A percentile compares a stretch with the other conserved stretches of the same genome.
Conservation (phyloP, 2,797 vertebrate genomes). For the Mormyrops boulengeri region DNA sequence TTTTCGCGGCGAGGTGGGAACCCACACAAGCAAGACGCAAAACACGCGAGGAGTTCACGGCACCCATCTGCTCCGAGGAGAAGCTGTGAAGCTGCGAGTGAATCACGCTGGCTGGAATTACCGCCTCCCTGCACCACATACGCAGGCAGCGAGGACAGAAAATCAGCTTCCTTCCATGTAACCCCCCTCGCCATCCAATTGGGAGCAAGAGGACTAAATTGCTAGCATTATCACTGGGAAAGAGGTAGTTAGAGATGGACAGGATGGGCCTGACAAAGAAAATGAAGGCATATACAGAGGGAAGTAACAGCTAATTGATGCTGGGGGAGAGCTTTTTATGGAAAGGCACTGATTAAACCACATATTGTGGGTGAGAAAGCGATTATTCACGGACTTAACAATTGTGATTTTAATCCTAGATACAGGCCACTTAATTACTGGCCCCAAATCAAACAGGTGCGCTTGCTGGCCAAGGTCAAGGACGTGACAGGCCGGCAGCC, state of each 20-base stretch:
- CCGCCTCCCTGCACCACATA: conserved; percentile 56
- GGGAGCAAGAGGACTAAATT: conserved; percentile 52
- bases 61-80: conserved; percentile 43
- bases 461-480: background rate
- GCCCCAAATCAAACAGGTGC: background rate
- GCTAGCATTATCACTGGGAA: conserved; percentile 45
- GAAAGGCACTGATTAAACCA: conserved; percentile 39
- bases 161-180: conserved; percentile 36
- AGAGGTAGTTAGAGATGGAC: conserved; percentile 31
- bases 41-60: conserved; percentile 55
- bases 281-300: conserved; percentile 36
- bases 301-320: conserved; percentile 19
- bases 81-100: conserved; percentile 49
- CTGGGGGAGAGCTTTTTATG: conserved; percentile 13
- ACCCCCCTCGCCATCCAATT: conserved; percentile 21
- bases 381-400: background rate
- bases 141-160: conserved; percentile 4
- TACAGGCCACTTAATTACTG: background rate
- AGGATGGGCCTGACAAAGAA: conserved; percentile 30
- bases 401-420: background rate
- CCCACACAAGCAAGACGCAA: conserved; percentile 8
- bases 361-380: background rate
- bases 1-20: conserved; percentile 31
- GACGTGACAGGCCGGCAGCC: background rate
- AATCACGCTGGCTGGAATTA: conserved; percentile 63